Percentiles rank a stretch among this genome's conserved stretches.
These are phyloP conservation scores for Ictalurus punctatus DNA, from an alignment of 2,113 vertebrate species.

Conservation along the genomic window DNA sequence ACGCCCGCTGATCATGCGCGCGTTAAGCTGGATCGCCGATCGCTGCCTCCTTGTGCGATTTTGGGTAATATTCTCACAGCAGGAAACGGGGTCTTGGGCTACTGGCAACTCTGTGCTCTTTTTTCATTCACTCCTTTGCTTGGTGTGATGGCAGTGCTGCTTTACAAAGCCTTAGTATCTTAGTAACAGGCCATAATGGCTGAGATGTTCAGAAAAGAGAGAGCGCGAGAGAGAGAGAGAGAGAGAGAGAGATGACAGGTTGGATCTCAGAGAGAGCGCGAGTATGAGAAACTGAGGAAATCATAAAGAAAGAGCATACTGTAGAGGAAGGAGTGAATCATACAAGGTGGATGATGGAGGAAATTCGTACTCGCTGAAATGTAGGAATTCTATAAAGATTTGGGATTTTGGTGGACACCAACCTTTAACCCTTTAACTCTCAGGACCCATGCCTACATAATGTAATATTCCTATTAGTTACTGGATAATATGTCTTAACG, in stretches of 20 bases:
- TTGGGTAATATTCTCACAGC: conserved; percentile 28
- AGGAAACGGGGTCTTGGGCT: conserved; percentile 55
- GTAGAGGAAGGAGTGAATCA: background rate
- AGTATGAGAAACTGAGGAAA: background rate
- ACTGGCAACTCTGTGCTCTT: conserved; percentile 26
- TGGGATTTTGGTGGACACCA: background rate
- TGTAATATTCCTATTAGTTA: background rate
- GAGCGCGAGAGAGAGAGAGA: background rate
- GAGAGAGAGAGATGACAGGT: background rate
- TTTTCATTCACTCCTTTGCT: conserved; percentile 48
- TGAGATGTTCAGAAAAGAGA: background rate
- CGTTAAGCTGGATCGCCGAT: background rate
- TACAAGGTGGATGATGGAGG: background rate
- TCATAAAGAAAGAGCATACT: background rate
- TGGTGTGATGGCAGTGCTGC: conserved; percentile 27
- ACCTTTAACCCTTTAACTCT: background rate
- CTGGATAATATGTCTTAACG: background rate
- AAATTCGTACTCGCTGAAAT: background rate
- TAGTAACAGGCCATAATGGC: conserved; percentile 32
- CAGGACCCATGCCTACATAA: background rate
- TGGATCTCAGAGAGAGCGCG: background rate
- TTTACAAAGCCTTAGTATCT: conserved; percentile 42
- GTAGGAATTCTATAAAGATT: background rate
- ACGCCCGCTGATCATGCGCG: conserved; percentile 19
- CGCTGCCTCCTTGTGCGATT: conserved; percentile 38